These are phyloP conservation scores for Psittacara wagleri DNA, from an alignment of 2,113 vertebrate species.

Conservation along the genomic window DNA sequence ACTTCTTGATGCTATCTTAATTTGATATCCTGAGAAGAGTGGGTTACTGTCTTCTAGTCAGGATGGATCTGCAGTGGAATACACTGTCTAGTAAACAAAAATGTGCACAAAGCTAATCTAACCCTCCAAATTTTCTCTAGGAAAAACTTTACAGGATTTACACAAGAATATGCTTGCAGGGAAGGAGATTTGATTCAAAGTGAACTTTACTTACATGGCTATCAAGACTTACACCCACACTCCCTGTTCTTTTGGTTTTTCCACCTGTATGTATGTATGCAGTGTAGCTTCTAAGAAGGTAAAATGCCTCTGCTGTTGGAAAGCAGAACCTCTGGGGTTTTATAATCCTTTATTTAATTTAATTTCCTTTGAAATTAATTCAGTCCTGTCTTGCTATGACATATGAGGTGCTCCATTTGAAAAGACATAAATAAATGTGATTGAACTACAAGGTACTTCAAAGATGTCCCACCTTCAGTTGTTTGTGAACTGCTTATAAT, in stretches of 20 bases:
- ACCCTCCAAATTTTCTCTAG: not conserved
- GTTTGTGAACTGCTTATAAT: not conserved
- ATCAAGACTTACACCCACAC: not conserved
- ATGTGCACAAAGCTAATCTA: not conserved
- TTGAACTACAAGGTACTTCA: not conserved
- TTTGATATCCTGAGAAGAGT: not conserved
- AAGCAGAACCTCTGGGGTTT: not conserved
- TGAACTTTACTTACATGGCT: not conserved
- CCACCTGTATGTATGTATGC: not conserved
- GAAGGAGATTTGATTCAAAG: not conserved
- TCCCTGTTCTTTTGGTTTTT: not conserved
- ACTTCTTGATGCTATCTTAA: not conserved
- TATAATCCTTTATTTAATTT: not conserved
- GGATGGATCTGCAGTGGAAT: not conserved
- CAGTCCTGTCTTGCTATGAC: not conserved
- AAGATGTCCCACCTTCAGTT: not conserved
- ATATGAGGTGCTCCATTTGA: not conserved
- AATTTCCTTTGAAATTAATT: constrained; percentile 20
- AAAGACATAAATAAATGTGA: not conserved
- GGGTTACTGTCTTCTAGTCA: not conserved
- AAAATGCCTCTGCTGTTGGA: not conserved
- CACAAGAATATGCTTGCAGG: not conserved
- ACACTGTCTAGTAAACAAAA: not conserved
- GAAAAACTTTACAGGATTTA: not conserved
- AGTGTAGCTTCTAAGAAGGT: not conserved